phyloP scores from a whole-genome alignment of 2,113 vertebrate genomes.

The Erythrocercus mccallii region DNA sequence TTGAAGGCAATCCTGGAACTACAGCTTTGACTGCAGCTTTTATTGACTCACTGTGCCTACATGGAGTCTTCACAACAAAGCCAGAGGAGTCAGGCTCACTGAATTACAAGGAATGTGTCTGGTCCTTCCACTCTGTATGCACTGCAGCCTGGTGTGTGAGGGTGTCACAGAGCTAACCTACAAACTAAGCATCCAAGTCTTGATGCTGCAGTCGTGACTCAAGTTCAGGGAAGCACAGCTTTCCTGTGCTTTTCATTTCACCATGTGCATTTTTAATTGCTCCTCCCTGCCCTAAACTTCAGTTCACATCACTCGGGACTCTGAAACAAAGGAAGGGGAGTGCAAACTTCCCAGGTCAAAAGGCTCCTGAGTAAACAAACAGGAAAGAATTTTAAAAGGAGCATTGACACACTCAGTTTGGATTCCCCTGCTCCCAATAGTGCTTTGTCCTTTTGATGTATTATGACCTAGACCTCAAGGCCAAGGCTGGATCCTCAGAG shows the following conservation, averaged over 20 bases:
- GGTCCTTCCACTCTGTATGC: not conserved
- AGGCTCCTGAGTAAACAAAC: constrained; percentile 1
- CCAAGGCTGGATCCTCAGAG: constrained; percentile 7
- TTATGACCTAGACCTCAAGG: constrained; percentile 11
- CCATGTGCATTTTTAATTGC: not conserved
- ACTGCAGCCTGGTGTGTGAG: not conserved
- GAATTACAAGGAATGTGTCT: not conserved
- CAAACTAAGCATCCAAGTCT: not conserved
- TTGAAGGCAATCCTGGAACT: not conserved
- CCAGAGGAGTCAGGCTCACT: not conserved
- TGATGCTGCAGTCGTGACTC: not conserved
- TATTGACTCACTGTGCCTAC: not conserved
- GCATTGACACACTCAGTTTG: not conserved
- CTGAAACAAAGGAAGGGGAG: constrained; percentile 31
- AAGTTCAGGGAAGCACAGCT: not conserved
- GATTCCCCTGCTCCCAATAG: not conserved
- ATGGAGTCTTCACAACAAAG: not conserved
- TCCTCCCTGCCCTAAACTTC: not conserved
- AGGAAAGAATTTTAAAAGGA: constrained; percentile 17
- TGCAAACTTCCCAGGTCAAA: constrained; percentile 22
- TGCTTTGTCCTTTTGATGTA: constrained; percentile 12
- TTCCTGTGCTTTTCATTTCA: not conserved
- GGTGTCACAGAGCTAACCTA: not conserved
- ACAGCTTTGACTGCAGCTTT: not conserved
- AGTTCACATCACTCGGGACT: constrained; percentile 31